Conservation (phyloP, 2,113 vertebrate species). For the Catharus minimus region DNA sequence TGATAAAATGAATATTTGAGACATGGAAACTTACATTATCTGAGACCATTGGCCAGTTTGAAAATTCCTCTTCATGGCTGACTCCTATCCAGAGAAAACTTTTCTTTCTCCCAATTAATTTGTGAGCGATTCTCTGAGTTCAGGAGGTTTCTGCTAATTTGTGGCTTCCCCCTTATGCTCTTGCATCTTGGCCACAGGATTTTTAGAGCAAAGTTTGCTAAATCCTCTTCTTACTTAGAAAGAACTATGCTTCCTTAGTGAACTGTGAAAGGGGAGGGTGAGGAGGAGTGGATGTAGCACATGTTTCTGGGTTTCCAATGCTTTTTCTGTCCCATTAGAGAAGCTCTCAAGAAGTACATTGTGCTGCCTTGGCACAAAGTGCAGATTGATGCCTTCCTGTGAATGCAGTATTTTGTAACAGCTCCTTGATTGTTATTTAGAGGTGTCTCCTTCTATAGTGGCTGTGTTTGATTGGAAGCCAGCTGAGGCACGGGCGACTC, state of each 20-base stretch:
- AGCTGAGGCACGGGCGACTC: constrained; percentile 13
- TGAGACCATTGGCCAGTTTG: not conserved
- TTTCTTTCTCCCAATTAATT: not conserved
- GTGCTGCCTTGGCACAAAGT: constrained; percentile 62
- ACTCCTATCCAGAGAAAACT: not conserved
- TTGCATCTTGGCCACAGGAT: not conserved
- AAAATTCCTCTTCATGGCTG: not conserved
- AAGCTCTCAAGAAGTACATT: constrained; percentile 69
- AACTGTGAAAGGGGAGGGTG: not conserved
- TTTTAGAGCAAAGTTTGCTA: constrained; percentile 18
- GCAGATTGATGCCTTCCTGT: constrained; percentile 66
- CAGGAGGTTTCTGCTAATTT: not conserved
- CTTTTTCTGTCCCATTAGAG: constrained; percentile 48
- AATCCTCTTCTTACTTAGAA: constrained; percentile 36
- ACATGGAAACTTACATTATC: not conserved
- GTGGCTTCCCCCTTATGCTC: not conserved
- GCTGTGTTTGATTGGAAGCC: constrained; percentile 63
- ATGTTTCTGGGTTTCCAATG: constrained; percentile 46
- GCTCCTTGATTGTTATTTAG: constrained; percentile 42
- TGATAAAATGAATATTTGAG: not conserved
- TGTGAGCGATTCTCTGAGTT: not conserved
- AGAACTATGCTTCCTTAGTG: constrained; percentile 30
- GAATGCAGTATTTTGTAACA: constrained; percentile 66
- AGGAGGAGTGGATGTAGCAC: not conserved
- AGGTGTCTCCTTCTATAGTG: constrained; percentile 59